Evolutionary conservation across 2,113 vertebrate species (phyloP).

Genomic region (Nannospalax galili): DNA sequence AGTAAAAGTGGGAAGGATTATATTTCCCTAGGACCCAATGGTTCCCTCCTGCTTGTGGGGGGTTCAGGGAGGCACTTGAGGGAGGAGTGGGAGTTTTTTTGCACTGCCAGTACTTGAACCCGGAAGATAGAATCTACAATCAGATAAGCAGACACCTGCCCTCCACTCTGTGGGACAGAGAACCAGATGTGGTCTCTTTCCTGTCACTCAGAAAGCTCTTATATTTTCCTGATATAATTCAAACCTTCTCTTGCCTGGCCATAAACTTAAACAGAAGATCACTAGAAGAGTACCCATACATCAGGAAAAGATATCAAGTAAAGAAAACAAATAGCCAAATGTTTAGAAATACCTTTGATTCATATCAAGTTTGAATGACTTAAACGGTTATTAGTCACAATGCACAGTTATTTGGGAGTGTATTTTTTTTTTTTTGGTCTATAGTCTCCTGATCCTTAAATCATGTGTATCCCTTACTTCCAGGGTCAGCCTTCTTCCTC

Average conservation of each 20-base stretch:
- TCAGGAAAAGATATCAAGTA: slow-evolving; percentile 67
- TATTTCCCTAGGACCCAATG: background rate
- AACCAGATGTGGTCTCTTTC: slow-evolving; percentile 34
- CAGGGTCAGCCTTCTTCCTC: slow-evolving; percentile 24
- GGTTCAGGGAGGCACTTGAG: background rate
- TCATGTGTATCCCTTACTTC: background rate
- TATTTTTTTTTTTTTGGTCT: background rate
- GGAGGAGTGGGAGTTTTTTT: background rate
- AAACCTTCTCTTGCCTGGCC: slow-evolving; percentile 47
- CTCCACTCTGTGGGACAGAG: background rate
- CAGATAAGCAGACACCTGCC: slow-evolving; percentile 51
- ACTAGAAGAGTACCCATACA: background rate
- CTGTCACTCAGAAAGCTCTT: slow-evolving; percentile 9
- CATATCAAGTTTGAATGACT: slow-evolving; percentile 46
- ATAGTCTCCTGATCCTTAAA: slow-evolving; percentile 26
- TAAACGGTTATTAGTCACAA: background rate
- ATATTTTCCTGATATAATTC: slow-evolving; percentile 45
- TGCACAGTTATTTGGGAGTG: background rate
- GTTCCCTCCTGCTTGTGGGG: background rate
- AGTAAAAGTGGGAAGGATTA: background rate
- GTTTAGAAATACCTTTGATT: slow-evolving; percentile 68
- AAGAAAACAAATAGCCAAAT: slow-evolving; percentile 64
- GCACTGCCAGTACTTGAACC: background rate
- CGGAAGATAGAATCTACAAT: background rate
- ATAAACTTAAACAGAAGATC: slow-evolving; percentile 20